Base-by-base conservation (phyloP, 2,888 invertebrate genomes). In the Drosophila kokeensis region DNA sequence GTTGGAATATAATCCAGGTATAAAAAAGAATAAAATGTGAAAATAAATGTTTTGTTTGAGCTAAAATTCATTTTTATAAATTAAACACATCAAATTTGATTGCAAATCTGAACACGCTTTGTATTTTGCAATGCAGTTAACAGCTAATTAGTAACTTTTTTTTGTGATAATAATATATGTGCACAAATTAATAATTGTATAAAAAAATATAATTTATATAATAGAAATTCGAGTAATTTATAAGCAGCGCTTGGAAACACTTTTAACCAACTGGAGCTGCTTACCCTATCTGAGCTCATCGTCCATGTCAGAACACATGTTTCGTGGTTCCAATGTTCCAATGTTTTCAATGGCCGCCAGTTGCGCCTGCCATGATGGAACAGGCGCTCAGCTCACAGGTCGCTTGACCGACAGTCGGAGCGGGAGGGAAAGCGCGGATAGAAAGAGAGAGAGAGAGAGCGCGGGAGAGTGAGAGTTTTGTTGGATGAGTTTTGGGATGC, bases 271-370 rank as follows among this genome's bases (percentile, higher is more conserved):
- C 30, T 36, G 30, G 11, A 24, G 34, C 2, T 52, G 4, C 32
- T 29, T n/a, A 1, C 29, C 30, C 36, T 48, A 48, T 52, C 62
- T 36, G 57, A 59, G 42, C 34, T 29, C 18, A 7, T 66, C 81
- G 57, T 80, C 88, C 85, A 80, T 80, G 88, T 82, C 83, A 80
- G 54, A 72, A 66, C 87, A 79, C 86, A 87, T 89, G 87, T 89
- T 84, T 65, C 81, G 72, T 60, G 64, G 63, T 49, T 64, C 42
- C 75, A 61, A 42, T 65, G 42, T 7, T 24, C 13, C 21, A 45
- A 4, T 45, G 57, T 29, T 79, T 79, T 77, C 79, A 89, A 90
- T 87, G 87, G 90, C 87, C 71, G 90, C 80, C 78, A 82, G 55
- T 38, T 40, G 50, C 63, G 87, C 71, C 83, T 81, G 78, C 73